phyloP scores from a whole-genome alignment of 2,797 vertebrate species.

The Hybognathus amarus region DNA sequence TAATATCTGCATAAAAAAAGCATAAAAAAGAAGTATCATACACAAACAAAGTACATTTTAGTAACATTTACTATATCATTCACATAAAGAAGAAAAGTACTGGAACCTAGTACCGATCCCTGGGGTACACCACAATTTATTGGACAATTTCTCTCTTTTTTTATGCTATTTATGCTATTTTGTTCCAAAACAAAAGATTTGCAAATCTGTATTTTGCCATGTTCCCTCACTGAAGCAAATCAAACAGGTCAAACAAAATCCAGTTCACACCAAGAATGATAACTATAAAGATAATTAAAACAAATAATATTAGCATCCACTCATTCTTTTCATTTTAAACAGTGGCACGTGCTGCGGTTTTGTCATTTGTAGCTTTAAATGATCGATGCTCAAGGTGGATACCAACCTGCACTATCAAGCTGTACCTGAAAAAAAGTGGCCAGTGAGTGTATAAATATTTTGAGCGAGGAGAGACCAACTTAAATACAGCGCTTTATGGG shows the following conservation, averaged over 20 bases:
- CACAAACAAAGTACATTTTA: too few relatives aligned
- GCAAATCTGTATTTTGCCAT: slow-evolving; percentile 37
- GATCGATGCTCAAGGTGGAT: not conserved
- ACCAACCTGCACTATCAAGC: not conserved
- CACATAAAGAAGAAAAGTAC: too few relatives aligned
- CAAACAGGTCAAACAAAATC: not conserved
- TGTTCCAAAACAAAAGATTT: slow-evolving; percentile 53
- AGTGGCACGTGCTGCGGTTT: not conserved
- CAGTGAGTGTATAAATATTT: not conserved
- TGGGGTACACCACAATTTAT: too few relatives aligned
- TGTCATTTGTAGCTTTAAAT: not conserved
- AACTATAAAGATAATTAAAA: not conserved
- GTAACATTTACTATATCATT: too few relatives aligned
- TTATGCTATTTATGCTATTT: too few relatives aligned
- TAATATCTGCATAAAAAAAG: too few relatives aligned
- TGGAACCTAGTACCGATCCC: too few relatives aligned
- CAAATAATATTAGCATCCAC: not conserved
- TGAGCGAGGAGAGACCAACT: not conserved
- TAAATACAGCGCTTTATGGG: not conserved
- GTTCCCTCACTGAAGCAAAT: slow-evolving; percentile 13
- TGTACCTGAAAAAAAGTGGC: not conserved
- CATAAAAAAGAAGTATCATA: too few relatives aligned
- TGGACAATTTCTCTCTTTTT: too few relatives aligned
- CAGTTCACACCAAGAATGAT: not conserved
- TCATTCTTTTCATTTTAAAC: not conserved